Conservation (phyloP, 2,888 invertebrate species). For the Atethmia centrago region DNA sequence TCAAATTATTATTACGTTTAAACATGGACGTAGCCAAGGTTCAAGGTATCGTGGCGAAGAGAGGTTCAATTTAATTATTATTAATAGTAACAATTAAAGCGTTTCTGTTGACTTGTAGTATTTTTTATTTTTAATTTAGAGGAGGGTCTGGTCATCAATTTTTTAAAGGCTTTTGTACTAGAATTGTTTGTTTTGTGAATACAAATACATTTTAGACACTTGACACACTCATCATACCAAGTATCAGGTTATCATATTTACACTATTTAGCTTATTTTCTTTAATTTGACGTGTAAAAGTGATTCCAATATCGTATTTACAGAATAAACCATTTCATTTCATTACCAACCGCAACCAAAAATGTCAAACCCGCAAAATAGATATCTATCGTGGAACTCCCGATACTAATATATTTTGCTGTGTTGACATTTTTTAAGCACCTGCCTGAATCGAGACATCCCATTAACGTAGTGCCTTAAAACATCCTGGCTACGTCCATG, state of each 20-base stretch:
- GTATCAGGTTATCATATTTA: neutral
- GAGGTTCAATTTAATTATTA: neutral
- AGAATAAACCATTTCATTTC: no score
- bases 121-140: neutral
- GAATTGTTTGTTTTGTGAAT: neutral
- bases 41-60: neutral
- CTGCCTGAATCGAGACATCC: neutral
- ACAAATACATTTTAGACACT: conserved; percentile 1
- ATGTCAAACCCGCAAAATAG: neutral
- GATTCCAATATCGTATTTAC: no score
- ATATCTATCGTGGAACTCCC: no score
- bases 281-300: no score
- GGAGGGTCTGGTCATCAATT: neutral
- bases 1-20: conserved; percentile 6
- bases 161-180: conserved; percentile 1
- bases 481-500: conserved; percentile 29
- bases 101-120: neutral
- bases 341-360: neutral
- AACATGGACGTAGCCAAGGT: conserved; percentile 41
- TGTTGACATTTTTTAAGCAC: neutral
- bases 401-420: neutral
- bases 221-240: neutral
- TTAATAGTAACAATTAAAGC: neutral
- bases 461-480: neutral
- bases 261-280: no score